Evolutionary conservation across 2,797 vertebrate species (phyloP).

Genomic region (Chromobotia macracanthus): DNA sequence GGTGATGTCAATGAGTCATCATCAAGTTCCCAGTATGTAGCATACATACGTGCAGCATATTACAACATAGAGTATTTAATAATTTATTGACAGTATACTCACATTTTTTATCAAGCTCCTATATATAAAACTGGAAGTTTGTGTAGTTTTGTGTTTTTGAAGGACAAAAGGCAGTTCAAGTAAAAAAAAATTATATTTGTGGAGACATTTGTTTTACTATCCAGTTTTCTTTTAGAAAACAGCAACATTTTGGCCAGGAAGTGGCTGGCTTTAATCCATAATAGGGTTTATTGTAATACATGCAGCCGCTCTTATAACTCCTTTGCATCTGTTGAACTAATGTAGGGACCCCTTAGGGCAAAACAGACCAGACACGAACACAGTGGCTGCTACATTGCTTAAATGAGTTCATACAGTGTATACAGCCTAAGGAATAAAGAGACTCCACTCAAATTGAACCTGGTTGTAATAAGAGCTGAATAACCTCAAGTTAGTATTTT

Average conservation of each 20-base stretch:
- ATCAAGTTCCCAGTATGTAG: background rate
- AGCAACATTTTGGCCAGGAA: background rate
- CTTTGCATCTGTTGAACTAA: background rate
- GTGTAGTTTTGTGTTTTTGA: too few species aligned
- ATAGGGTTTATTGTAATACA: background rate
- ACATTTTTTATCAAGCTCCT: background rate
- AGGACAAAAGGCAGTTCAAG: too few species aligned
- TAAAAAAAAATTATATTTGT: too few species aligned
- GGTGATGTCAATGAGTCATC: background rate
- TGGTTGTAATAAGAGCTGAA: conserved; percentile 1
- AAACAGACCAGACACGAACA: background rate
- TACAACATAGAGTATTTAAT: background rate
- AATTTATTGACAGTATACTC: background rate
- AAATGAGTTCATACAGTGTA: conserved; percentile 1
- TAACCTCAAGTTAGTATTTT: background rate
- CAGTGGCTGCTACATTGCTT: background rate
- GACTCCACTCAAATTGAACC: conserved; percentile 1
- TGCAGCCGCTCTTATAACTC: background rate
- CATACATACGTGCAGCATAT: background rate
- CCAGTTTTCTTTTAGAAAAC: background rate
- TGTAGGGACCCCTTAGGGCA: background rate
- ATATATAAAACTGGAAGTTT: background rate
- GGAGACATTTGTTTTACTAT: too few species aligned
- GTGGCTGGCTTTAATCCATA: background rate
- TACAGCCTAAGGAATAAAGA: conserved; percentile 1